Evolutionary conservation across 1,140 invertebrate genomes (phyloP).

Genomic region (Zaprionus kolodkinae): DNA sequence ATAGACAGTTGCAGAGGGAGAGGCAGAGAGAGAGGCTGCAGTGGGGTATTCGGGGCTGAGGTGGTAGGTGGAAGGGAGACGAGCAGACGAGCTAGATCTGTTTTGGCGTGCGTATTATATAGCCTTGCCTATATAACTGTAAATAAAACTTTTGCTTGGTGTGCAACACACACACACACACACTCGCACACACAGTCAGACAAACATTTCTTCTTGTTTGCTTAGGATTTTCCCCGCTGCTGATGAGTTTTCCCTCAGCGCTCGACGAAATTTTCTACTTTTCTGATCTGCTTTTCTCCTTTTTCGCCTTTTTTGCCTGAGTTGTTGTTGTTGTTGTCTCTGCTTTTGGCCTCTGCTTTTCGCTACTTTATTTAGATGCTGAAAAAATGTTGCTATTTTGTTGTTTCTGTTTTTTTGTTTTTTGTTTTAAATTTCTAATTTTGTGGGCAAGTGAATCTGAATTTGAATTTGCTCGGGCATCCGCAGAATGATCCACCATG

Average conservation of each 20-base stretch:
- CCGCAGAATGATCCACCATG: slow-evolving; percentile 65
- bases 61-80: neutral
- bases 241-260: slow-evolving; percentile 40
- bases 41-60: neutral
- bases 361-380: slow-evolving; percentile 69
- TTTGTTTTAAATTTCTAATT: slow-evolving; percentile 77
- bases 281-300: slow-evolving; percentile 32
- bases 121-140: slow-evolving; percentile 62
- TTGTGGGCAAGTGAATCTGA: slow-evolving; percentile 81
- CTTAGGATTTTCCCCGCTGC: slow-evolving; percentile 55
- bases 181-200: neutral
- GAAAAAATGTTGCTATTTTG: slow-evolving; percentile 69
- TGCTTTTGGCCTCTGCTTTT: slow-evolving; percentile 34
- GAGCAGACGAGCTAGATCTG: slow-evolving; percentile 14
- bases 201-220: slow-evolving; percentile 52
- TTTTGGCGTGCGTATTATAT: slow-evolving; percentile 27
- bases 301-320: slow-evolving; percentile 16
- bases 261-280: slow-evolving; percentile 17
- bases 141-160: slow-evolving; percentile 66
- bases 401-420: slow-evolving; percentile 34
- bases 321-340: slow-evolving; percentile 14
- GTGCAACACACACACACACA: slow-evolving; percentile 14
- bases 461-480: slow-evolving; percentile 53
- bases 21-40: slow-evolving; percentile 13
- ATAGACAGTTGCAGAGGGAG: slow-evolving; percentile 5